Evolutionary conservation across 2,113 vertebrate genomes (phyloP).

Genomic region (Rhagologus leucostigma): DNA sequence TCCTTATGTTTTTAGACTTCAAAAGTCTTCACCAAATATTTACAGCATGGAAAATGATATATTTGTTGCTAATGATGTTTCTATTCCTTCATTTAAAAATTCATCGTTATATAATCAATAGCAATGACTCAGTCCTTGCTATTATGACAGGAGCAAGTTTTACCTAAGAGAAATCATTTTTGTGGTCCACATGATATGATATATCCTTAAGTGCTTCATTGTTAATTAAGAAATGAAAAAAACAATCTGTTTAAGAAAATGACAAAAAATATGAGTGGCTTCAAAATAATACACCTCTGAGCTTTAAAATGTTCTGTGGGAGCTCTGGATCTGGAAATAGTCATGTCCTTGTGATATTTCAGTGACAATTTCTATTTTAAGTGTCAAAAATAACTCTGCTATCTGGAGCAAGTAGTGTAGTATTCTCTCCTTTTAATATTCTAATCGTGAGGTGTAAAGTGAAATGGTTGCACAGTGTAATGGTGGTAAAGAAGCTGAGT

Average conservation of each 20-base stretch:
- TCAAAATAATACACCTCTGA: conserved; percentile 63
- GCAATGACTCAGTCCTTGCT: background rate
- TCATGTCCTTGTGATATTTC: conserved; percentile 75
- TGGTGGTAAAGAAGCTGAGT: conserved; percentile 89
- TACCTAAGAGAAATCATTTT: conserved; percentile 21
- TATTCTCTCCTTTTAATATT: conserved; percentile 85
- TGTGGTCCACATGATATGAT: background rate
- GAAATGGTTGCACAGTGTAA: conserved; percentile 90
- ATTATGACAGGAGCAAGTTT: background rate
- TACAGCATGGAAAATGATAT: background rate
- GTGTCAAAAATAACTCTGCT: conserved; percentile 80
- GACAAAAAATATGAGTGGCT: conserved; percentile 52
- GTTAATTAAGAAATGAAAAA: conserved; percentile 54
- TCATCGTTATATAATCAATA: background rate
- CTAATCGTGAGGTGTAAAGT: conserved; percentile 98
- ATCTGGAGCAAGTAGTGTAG: conserved; percentile 68
- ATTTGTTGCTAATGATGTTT: background rate
- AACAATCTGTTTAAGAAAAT: conserved; percentile 25
- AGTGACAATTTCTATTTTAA: conserved; percentile 81
- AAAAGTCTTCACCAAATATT: background rate
- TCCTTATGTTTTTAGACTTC: background rate
- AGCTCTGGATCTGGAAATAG: conserved; percentile 61
- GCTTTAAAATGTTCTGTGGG: conserved; percentile 57
- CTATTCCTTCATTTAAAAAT: background rate
- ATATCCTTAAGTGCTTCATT: conserved; percentile 29